A percentile compares a stretch with the other conserved stretches of the same genome.
Evolutionary conservation across 2,797 vertebrate species (phyloP).

Genomic region (Eurystomus glaucurus): DNA sequence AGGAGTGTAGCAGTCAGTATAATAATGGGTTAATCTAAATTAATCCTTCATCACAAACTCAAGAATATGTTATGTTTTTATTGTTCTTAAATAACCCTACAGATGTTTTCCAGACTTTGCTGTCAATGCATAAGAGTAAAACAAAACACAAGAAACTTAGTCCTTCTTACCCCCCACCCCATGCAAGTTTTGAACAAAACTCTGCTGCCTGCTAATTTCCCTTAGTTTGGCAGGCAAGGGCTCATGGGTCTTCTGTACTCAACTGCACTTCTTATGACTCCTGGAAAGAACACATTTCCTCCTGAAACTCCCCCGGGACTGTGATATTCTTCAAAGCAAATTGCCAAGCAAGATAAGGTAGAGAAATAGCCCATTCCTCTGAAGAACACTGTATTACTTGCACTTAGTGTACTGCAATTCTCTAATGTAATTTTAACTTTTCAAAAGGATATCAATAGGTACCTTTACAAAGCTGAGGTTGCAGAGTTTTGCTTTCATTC

Average conservation of each 20-base stretch:
- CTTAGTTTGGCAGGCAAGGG: not conserved
- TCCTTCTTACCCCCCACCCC: not conserved
- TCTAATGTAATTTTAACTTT: constrained; percentile 33
- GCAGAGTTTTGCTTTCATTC: constrained; percentile 95
- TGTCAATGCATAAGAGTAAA: not conserved
- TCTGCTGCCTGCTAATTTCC: not conserved
- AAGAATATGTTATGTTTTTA: not conserved
- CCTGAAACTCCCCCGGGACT: not conserved
- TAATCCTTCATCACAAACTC: not conserved
- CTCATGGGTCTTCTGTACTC: not conserved
- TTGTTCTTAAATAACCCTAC: not conserved
- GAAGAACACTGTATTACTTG: constrained; percentile 35
- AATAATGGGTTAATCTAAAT: constrained; percentile 31
- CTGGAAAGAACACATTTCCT: constrained; percentile 17
- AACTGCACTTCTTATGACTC: not conserved
- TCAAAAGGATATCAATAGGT: constrained; percentile 65
- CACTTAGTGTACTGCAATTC: not conserved
- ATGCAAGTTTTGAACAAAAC: not conserved
- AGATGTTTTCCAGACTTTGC: constrained; percentile 12
- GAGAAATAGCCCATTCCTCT: constrained; percentile 62
- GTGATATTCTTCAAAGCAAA: constrained; percentile 34
- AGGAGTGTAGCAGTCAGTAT: not conserved
- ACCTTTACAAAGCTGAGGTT: constrained; percentile 97
- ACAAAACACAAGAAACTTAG: not conserved
- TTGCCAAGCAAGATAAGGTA: constrained; percentile 68